Percentiles rank a stretch among this genome's conserved stretches.
phyloP scores from a whole-genome alignment of 2,888 invertebrate species.

The Orthosia gracilis region DNA sequence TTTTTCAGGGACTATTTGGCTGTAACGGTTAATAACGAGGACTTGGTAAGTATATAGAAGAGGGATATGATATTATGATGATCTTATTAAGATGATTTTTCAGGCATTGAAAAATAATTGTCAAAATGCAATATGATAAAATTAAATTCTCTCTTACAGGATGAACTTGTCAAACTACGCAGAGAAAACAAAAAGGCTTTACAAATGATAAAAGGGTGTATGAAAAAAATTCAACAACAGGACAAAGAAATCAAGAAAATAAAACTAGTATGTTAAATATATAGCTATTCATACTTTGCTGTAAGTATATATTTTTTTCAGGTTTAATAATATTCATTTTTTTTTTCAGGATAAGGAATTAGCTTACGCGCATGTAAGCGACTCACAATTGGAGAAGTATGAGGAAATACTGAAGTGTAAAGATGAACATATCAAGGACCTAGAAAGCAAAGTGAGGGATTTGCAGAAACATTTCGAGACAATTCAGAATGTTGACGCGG shows the following conservation, averaged over 20 bases:
- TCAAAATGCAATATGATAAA: too few relatives aligned
- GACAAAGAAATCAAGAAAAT: conserved; percentile 88
- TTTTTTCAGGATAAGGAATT: conserved; percentile 83
- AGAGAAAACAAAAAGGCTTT: conserved; percentile 90
- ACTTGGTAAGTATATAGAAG: conserved; percentile 75
- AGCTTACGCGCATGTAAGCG: conserved; percentile 84
- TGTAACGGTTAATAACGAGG: conserved; percentile 82
- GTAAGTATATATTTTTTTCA: not conserved
- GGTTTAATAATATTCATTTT: not conserved
- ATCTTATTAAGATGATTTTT: not conserved
- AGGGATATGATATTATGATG: conserved; percentile 1
- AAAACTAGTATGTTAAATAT: conserved; percentile 78
- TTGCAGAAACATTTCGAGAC: conserved; percentile 83
- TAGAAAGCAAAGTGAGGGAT: conserved; percentile 86
- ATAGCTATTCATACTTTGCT: conserved; percentile 5
- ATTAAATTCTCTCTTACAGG: conserved; percentile 71
- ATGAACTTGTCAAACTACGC: conserved; percentile 87
- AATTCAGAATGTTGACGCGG: conserved; percentile 75
- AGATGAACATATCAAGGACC: conserved; percentile 89
- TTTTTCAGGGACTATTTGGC: conserved; percentile 84
- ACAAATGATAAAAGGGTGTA: conserved; percentile 91
- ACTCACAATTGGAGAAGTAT: conserved; percentile 86
- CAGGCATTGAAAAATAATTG: not conserved
- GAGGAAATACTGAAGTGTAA: conserved; percentile 89
- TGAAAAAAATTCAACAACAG: conserved; percentile 90